These are phyloP conservation scores for Nibea albiflora DNA, from an alignment of 2,113 vertebrate genomes.

Conservation along the genomic window DNA sequence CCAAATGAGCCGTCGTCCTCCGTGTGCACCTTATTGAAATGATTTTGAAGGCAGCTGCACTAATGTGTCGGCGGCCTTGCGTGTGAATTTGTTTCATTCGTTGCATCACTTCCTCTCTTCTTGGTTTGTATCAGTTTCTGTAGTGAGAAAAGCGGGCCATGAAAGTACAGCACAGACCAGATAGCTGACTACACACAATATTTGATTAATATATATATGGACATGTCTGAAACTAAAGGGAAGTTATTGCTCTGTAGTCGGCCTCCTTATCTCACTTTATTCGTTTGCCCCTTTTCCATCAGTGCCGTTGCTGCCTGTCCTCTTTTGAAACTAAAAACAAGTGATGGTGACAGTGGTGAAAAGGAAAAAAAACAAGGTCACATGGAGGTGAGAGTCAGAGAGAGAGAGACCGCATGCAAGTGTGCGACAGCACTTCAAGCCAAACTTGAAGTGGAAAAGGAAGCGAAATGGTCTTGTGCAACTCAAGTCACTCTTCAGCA, in stretches of 20 bases:
- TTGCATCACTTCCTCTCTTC: slow-evolving; percentile 6
- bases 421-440: neutral
- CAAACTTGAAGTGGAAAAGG: neutral
- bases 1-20: neutral
- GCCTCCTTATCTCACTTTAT: no score
- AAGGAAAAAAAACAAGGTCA: neutral
- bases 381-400: neutral
- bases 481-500: neutral
- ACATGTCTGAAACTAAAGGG: no score
- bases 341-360: neutral
- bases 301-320: neutral
- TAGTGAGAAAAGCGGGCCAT: no score
- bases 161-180: no score
- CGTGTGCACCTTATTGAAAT: neutral
- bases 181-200: no score
- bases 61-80: fast-evolving
- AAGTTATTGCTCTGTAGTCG: no score
- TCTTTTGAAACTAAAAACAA: neutral
- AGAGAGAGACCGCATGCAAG: neutral
- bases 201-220: no score
- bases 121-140: no score
- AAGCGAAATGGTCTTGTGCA: slow-evolving; percentile 1
- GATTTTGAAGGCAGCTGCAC: neutral
- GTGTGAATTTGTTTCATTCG: neutral
- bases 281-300: neutral